phyloP scores from a whole-genome alignment of 2,797 vertebrate species.

The Rhabdophis nuchalis region DNA sequence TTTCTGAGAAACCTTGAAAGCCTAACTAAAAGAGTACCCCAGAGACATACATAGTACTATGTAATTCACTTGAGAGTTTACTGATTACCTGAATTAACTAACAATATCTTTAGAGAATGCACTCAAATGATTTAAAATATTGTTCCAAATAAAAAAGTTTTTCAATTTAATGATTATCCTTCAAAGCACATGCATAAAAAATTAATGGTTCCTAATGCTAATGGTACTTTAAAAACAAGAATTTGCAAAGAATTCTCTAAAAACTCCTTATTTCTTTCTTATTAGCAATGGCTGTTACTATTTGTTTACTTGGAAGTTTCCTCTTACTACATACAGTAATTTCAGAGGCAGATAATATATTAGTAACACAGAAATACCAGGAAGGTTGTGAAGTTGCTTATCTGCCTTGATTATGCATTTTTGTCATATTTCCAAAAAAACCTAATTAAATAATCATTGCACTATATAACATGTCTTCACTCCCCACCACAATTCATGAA shows the following conservation, averaged over 20 bases:
- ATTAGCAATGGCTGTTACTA: background rate
- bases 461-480: background rate
- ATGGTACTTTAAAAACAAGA: background rate
- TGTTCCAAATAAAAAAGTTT: background rate
- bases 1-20: background rate
- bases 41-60: background rate
- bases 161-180: background rate
- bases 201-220: background rate
- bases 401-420: background rate
- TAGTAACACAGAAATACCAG: background rate
- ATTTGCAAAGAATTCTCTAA: background rate
- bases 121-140: background rate
- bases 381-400: background rate
- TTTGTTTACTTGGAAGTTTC: background rate
- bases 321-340: background rate
- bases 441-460: background rate
- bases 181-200: background rate
- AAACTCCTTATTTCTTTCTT: background rate
- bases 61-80: background rate
- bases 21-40: background rate
- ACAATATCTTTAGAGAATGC: background rate
- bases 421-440: background rate
- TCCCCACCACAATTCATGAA: background rate
- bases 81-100: background rate
- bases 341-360: background rate